Percentiles rank a stretch among this genome's conserved stretches.
Conservation (phyloP, 1,140 invertebrate species). For the Drosophila equinoxialis region DNA sequence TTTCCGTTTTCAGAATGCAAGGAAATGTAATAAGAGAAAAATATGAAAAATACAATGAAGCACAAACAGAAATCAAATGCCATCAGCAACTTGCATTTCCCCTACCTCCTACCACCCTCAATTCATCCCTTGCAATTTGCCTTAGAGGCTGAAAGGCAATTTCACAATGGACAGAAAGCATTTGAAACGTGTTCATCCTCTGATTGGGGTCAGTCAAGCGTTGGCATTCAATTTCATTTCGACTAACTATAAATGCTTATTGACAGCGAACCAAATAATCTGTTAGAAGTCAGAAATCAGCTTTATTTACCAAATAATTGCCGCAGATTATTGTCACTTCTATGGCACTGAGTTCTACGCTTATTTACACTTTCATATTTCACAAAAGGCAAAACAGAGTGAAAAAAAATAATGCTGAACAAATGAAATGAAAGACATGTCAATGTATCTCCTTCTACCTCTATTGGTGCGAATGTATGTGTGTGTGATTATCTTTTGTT, state of each 20-base stretch:
- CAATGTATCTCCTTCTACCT: background rate
- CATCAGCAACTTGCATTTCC: background rate
- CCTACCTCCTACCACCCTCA: background rate
- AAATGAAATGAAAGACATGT: conserved; percentile 40
- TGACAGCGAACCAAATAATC: background rate
- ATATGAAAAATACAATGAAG: conserved; percentile 12
- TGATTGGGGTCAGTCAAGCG: background rate
- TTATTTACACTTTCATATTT: conserved; percentile 60
- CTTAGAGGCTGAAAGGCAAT: background rate
- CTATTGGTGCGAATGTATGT: background rate
- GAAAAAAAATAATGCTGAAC: conserved; percentile 23
- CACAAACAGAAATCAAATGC: conserved; percentile 14
- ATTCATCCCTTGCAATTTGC: background rate
- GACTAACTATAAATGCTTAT: conserved; percentile 28
- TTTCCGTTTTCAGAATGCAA: conserved; percentile 26
- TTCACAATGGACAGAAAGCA: background rate
- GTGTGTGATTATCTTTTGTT: conserved; percentile 50
- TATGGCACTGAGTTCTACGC: conserved; percentile 33
- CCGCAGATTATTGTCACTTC: conserved; percentile 49
- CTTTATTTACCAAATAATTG: conserved; percentile 66
- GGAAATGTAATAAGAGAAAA: conserved; percentile 24
- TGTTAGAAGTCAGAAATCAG: conserved; percentile 43
- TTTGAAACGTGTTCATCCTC: background rate
- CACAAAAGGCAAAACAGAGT: conserved; percentile 31
- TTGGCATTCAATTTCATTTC: conserved; percentile 10